A percentile compares a stretch with the other conserved stretches of the same genome.
These are phyloP conservation scores for Ceyx cyanopectus DNA, from an alignment of 2,113 vertebrate genomes.

Conservation along the genomic window DNA sequence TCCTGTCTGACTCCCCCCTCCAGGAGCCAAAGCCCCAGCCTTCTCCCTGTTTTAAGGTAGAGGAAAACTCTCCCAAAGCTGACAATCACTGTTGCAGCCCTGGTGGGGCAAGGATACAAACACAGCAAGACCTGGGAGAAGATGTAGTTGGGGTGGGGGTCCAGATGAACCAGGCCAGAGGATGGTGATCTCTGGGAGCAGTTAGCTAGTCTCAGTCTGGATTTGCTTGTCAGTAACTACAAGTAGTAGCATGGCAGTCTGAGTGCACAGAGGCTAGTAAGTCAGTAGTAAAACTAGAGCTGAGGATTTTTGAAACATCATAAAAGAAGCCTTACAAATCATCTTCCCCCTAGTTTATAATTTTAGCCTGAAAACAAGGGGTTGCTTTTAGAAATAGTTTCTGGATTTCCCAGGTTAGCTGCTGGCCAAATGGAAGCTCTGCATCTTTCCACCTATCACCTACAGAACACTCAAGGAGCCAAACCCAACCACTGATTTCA, in stretches of 20 bases:
- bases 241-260: not conserved
- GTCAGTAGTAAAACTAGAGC: not conserved
- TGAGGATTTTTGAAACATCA: not conserved
- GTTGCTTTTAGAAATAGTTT: not conserved
- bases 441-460: not conserved
- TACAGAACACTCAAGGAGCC: not conserved
- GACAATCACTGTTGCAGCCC: not conserved
- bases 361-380: not conserved
- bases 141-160: not conserved
- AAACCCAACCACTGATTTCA: not conserved
- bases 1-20: not conserved
- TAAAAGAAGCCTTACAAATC: not conserved
- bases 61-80: not conserved
- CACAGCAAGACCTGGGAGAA: not conserved
- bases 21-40: not conserved
- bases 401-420: not conserved
- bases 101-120: not conserved
- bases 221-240: not conserved
- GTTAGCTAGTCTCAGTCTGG: not conserved
- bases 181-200: not conserved
- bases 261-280: not conserved
- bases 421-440: not conserved
- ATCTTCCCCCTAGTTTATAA: not conserved
- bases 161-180: not conserved
- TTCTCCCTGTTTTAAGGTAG: not conserved